Evolutionary conservation across 1,140 invertebrate species (phyloP).

Genomic region (Artemia franciscana): DNA sequence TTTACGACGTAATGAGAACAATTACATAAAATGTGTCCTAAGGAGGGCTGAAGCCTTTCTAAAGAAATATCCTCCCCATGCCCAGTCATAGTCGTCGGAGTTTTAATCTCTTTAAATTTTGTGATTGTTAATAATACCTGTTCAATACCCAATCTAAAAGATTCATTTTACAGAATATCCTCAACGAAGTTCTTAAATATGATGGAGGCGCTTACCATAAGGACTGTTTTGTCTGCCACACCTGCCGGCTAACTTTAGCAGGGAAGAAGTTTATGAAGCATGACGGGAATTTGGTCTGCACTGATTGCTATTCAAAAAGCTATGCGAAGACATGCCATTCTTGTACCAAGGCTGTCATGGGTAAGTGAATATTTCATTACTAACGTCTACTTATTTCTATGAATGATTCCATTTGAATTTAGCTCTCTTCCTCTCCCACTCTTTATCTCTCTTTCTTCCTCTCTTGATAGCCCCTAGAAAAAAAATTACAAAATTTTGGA

Average conservation of each 20-base stretch:
- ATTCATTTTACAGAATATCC: background rate
- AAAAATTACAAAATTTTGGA: background rate
- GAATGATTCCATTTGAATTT: no score
- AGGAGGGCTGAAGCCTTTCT: no score
- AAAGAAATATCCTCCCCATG: no score
- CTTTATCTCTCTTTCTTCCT: no score
- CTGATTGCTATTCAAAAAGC: background rate
- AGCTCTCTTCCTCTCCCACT: no score
- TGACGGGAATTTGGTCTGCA: background rate
- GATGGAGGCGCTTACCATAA: background rate
- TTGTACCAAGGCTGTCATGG: background rate
- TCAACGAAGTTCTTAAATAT: background rate
- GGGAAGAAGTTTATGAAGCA: background rate
- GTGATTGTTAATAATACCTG: no score
- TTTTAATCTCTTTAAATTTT: no score
- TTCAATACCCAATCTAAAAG: no score
- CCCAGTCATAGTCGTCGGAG: no score
- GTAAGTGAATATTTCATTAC: background rate
- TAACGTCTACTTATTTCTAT: background rate
- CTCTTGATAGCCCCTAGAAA: background rate
- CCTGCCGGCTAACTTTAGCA: background rate
- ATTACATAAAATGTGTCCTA: no score
- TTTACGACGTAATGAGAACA: no score
- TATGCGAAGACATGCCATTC: background rate
- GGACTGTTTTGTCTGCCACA: background rate